Evolutionary conservation across 2,113 vertebrate species (phyloP).

Genomic region (Ploceus nigricollis): DNA sequence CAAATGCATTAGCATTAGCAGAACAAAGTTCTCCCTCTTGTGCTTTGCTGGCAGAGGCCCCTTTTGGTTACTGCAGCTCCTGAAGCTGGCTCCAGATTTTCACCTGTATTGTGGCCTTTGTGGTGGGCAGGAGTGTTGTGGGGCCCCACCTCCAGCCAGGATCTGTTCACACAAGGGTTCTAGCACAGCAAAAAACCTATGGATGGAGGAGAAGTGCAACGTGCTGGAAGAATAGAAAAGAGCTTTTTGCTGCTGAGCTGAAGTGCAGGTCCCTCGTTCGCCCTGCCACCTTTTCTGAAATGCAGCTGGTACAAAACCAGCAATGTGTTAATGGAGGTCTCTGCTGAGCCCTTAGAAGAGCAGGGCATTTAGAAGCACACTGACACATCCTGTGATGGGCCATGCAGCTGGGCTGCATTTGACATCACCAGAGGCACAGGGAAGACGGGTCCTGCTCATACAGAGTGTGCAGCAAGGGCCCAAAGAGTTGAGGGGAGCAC

Average conservation of each 20-base stretch:
- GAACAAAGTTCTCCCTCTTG: neutral
- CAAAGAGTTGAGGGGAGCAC: rapidly evolving
- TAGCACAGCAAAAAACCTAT: neutral
- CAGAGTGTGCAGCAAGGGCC: neutral
- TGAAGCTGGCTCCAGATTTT: neutral
- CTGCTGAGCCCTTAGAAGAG: neutral
- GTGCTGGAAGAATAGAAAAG: neutral
- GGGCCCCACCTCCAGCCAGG: neutral
- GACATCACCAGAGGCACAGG: neutral
- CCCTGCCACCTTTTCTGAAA: neutral
- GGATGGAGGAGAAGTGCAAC: neutral
- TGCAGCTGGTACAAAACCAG: neutral
- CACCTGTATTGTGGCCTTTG: neutral
- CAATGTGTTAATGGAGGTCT: neutral
- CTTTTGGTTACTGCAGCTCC: neutral
- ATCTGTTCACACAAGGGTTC: neutral
- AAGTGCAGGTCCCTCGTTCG: neutral
- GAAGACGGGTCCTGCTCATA: neutral
- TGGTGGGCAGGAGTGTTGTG: neutral
- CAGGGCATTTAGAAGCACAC: neutral
- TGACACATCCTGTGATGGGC: neutral
- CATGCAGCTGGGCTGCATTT: neutral
- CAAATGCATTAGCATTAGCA: neutral
- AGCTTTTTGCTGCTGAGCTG: neutral
- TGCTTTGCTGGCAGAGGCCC: neutral